Percentiles rank a stretch among this genome's conserved stretches.
phyloP scores from a whole-genome alignment of 2,888 invertebrate genomes.

The Minunthozetes semirufus region DNA sequence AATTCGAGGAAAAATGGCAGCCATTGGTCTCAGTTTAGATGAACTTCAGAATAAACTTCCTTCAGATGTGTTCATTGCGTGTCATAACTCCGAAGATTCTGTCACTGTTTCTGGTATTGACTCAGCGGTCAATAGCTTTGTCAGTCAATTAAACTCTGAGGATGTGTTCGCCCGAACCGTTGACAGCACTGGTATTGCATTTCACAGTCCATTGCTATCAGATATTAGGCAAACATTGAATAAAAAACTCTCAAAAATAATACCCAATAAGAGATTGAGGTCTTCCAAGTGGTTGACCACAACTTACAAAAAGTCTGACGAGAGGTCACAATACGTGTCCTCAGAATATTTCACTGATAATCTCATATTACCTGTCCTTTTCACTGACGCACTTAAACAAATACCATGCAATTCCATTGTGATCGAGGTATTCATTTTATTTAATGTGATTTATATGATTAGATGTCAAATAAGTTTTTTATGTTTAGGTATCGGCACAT shows the following conservation, averaged over 20 bases:
- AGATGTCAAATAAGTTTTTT: constrained; percentile 49
- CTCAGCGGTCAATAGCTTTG: constrained; percentile 40
- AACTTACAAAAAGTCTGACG: constrained; percentile 79
- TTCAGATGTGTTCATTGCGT: constrained; percentile 49
- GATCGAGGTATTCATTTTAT: constrained; percentile 58
- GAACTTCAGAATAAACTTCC: constrained; percentile 45
- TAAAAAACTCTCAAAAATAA: constrained; percentile 66
- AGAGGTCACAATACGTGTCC: constrained; percentile 60
- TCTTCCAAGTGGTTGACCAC: constrained; percentile 82
- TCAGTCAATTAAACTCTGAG: constrained; percentile 42
- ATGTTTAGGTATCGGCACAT: constrained; percentile 45
- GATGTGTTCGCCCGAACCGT: constrained; percentile 43
- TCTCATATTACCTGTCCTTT: constrained; percentile 82
- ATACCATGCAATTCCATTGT: constrained; percentile 80
- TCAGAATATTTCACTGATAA: constrained; percentile 95
- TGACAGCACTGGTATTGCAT: constrained; percentile 52
- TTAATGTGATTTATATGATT: constrained; percentile 72
- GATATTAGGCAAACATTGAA: constrained; percentile 65
- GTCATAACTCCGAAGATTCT: constrained; percentile 53
- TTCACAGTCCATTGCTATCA: constrained; percentile 79
- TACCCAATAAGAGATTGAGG: constrained; percentile 70
- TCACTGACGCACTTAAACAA: constrained; percentile 70
- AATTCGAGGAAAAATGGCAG: constrained; percentile 46
- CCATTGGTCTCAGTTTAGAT: constrained; percentile 48
- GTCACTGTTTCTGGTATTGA: constrained; percentile 53